Conservation (phyloP, 2,797 vertebrate species). For the Cuniculus paca region DNA sequence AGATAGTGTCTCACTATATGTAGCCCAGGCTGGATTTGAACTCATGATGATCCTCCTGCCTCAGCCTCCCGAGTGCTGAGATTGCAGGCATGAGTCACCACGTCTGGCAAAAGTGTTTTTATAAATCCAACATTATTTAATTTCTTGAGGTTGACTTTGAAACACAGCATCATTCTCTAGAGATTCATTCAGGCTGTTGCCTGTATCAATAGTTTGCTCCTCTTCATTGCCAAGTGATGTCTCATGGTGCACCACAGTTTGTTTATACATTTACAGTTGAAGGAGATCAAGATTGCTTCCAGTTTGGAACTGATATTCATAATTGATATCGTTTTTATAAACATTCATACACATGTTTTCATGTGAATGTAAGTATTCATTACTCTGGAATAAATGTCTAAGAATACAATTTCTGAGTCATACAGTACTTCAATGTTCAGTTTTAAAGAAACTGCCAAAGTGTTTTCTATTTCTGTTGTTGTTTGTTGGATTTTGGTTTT, state of each 20-base stretch:
- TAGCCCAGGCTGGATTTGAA: neutral
- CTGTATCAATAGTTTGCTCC: neutral
- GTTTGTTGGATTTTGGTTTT: neutral
- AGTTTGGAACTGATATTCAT: neutral
- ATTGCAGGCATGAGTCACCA: neutral
- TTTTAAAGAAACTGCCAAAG: neutral
- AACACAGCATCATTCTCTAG: neutral
- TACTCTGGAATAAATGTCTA: neutral
- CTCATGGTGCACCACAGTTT: neutral
- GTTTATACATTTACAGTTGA: neutral
- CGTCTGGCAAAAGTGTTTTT: neutral
- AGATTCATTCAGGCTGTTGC: neutral
- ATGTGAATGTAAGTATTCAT: neutral
- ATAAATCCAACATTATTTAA: neutral
- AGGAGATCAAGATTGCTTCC: neutral
- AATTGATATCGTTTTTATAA: neutral
- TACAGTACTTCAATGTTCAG: neutral
- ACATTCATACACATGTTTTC: neutral
- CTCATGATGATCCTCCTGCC: neutral
- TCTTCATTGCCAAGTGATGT: neutral
- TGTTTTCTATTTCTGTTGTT: neutral
- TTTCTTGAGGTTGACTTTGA: neutral
- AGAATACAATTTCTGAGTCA: neutral
- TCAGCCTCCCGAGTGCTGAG: neutral
- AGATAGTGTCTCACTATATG: neutral